Percentiles rank a stretch among this genome's conserved stretches.
These are phyloP conservation scores for Argyrosomus japonicus DNA, from an alignment of 2,113 vertebrate genomes.

Conservation along the genomic window DNA sequence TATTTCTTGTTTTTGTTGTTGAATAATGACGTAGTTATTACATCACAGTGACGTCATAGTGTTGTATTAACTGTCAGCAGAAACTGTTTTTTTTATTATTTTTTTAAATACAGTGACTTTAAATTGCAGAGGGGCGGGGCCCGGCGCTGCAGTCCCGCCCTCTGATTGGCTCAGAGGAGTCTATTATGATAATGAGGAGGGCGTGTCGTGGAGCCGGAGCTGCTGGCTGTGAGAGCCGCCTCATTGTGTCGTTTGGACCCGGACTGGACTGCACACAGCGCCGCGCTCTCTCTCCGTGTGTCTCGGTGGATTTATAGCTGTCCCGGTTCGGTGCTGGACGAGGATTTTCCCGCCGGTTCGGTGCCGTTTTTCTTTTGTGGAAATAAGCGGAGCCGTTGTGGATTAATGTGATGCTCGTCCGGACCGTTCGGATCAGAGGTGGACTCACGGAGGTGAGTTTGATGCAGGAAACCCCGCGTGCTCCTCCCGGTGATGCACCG, in stretches of 20 bases:
- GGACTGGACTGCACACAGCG: not conserved
- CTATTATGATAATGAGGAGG: slow-evolving; percentile 57
- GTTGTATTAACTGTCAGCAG: no score
- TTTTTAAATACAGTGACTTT: not conserved
- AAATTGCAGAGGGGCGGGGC: slow-evolving; percentile 22
- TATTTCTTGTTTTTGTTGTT: no score
- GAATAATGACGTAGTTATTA: no score
- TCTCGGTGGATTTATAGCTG: slow-evolving; percentile 46
- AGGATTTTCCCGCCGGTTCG: slow-evolving; percentile 22
- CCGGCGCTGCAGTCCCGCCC: not conserved
- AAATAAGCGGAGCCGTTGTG: slow-evolving; percentile 31
- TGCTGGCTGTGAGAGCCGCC: not conserved
- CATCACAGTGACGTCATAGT: no score
- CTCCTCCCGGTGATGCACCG: not conserved
- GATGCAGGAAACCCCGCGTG: not conserved
- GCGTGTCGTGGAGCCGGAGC: slow-evolving; percentile 32
- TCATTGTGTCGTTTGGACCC: slow-evolving; percentile 63
- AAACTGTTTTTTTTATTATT: no score
- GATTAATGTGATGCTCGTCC: slow-evolving; percentile 28
- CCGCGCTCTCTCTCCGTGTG: not conserved
- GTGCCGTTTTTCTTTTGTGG: not conserved
- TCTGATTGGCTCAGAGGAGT: slow-evolving; percentile 44
- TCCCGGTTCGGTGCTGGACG: not conserved
- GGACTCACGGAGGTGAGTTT: slow-evolving; percentile 56
- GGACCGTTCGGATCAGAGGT: slow-evolving; percentile 1